Conservation (phyloP, 2,113 vertebrate species). For the Gracilinanus agilis region DNA sequence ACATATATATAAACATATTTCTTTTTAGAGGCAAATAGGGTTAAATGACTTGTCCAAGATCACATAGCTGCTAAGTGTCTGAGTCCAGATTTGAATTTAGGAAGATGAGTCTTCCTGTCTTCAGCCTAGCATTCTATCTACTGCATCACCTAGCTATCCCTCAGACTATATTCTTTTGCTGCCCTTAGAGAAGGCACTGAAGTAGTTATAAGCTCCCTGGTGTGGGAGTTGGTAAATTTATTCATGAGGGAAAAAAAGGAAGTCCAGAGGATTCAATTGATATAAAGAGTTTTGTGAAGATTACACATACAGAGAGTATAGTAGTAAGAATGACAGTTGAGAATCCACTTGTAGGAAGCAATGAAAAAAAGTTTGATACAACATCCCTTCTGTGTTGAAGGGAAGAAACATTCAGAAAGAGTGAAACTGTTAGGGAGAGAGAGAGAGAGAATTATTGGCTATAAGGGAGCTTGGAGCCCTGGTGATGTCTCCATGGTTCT, state of each 20-base stretch:
- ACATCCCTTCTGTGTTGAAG: not conserved
- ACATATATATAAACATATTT: too few species aligned
- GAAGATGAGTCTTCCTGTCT: too few species aligned
- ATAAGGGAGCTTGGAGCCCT: not conserved
- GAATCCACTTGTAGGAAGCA: not conserved
- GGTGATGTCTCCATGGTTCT: not conserved
- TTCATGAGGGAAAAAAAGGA: not conserved
- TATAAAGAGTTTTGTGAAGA: not conserved
- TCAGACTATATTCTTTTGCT: not conserved
- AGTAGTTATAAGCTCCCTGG: not conserved
- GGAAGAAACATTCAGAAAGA: not conserved
- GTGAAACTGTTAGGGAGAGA: not conserved
- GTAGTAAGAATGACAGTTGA: not conserved
- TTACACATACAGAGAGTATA: not conserved
- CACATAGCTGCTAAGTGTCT: too few species aligned
- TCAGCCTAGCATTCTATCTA: too few species aligned
- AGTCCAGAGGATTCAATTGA: not conserved
- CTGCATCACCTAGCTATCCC: too few species aligned
- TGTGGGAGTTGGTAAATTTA: not conserved
- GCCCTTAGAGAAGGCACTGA: not conserved
- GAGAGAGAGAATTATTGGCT: not conserved
- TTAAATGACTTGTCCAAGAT: too few species aligned
- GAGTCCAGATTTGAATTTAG: too few species aligned
- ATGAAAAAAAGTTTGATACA: not conserved
- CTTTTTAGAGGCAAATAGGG: too few species aligned